These are phyloP conservation scores for Criorhina ranunculi DNA, from an alignment of 2,888 invertebrate species.

Conservation along the genomic window DNA sequence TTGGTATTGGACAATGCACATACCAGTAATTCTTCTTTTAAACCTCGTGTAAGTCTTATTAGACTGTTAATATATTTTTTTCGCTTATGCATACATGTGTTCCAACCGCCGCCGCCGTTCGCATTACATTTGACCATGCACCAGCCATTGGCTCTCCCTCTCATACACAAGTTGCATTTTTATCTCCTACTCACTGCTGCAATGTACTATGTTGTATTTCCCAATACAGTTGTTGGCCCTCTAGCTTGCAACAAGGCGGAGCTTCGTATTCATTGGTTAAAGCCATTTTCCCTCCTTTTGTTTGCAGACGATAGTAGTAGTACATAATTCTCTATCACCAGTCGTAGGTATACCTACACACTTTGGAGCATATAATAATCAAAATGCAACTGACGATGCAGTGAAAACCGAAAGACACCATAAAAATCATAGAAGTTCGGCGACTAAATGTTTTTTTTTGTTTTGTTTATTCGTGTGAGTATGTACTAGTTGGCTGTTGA, in stretches of 20 bases:
- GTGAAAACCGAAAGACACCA: slow-evolving; percentile 10
- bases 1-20: background rate
- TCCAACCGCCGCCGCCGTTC: slow-evolving; percentile 26
- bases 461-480: background rate
- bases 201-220: slow-evolving; percentile 36
- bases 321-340: slow-evolving; percentile 29
- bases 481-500: slow-evolving; percentile 4
- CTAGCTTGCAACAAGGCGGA: slow-evolving; percentile 80
- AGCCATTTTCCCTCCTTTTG: slow-evolving; percentile 81
- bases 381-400: slow-evolving; percentile 24
- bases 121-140: slow-evolving; percentile 35
- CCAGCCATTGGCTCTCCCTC: slow-evolving; percentile 30
- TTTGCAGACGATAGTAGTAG: slow-evolving; percentile 44
- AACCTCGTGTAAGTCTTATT: slow-evolving; percentile 13
- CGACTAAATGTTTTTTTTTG: slow-evolving; percentile 9
- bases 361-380: slow-evolving; percentile 20
- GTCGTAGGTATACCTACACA: background rate
- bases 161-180: slow-evolving; percentile 41
- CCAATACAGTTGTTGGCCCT: slow-evolving; percentile 41
- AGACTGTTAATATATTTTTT: slow-evolving; percentile 20
- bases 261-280: slow-evolving; percentile 83
- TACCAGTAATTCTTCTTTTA: slow-evolving; percentile 12
- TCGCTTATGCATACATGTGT: slow-evolving; percentile 23
- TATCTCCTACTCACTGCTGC: slow-evolving; percentile 45
- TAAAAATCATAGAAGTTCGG: slow-evolving; percentile 7